Percentiles rank a stretch among this genome's conserved stretches.
Evolutionary conservation across 2,888 invertebrate species (phyloP).

Genomic region (Anarsia innoxiella): DNA sequence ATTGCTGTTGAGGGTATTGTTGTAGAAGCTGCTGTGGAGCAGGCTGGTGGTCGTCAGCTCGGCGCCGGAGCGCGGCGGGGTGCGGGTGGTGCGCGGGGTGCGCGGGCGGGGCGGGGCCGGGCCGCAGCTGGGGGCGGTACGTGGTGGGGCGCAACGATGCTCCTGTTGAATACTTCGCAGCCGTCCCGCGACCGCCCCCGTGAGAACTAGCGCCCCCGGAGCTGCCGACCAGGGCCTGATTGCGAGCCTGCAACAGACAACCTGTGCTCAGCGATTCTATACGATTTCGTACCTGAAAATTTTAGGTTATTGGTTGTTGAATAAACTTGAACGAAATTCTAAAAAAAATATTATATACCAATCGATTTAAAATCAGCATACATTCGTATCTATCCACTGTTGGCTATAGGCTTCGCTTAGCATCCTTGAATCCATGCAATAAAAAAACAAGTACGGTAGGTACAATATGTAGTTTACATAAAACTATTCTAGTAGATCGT

Average conservation of each 20-base stretch:
- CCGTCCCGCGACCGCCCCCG: constrained; percentile 29
- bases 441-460: too few relatives aligned
- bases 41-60: constrained; percentile 46
- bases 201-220: constrained; percentile 20
- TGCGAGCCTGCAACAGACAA: constrained; percentile 73
- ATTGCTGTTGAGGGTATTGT: constrained; percentile 19
- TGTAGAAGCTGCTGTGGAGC: constrained; percentile 18
- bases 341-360: too few relatives aligned
- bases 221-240: constrained; percentile 46
- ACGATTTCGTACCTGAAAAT: too few relatives aligned
- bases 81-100: constrained; percentile 13
- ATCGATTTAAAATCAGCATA: too few relatives aligned
- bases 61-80: constrained; percentile 38
- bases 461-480: too few relatives aligned
- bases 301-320: too few relatives aligned
- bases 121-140: constrained; percentile 53
- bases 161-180: constrained; percentile 29
- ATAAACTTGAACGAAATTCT: too few relatives aligned
- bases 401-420: too few relatives aligned
- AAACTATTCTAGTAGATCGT: too few relatives aligned
- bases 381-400: too few relatives aligned
- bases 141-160: constrained; percentile 49
- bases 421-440: too few relatives aligned
- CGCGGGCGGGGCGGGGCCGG: constrained; percentile 32
- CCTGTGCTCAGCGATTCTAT: constrained; percentile 58